A percentile compares a stretch with the other conserved stretches of the same genome.
phyloP scores from a whole-genome alignment of 1,140 invertebrate genomes.

The Neodiprion fabricii region DNA sequence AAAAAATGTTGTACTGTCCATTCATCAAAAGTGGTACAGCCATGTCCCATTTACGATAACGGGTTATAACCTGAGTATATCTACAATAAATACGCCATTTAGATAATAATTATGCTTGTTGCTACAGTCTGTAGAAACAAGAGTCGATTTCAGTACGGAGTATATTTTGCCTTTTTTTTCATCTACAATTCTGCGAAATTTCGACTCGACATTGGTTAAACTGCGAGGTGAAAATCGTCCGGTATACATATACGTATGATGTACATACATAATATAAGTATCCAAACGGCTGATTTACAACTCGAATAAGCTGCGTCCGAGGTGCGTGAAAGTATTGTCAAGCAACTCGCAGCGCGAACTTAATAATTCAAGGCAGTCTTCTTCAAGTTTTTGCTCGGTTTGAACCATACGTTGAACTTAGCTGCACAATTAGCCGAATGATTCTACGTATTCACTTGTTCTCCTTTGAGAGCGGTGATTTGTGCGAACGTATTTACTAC shows the following conservation, averaged over 20 bases:
- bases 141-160: not conserved
- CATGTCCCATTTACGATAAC: too few species aligned
- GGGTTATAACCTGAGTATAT: too few species aligned
- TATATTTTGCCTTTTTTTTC: not conserved
- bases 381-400: conserved; percentile 44
- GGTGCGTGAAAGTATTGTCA: not conserved
- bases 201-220: not conserved
- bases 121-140: too few species aligned
- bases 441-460: not conserved
- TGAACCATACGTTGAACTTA: conserved; percentile 27
- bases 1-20: too few species aligned
- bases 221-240: not conserved
- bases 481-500: too few species aligned
- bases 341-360: conserved; percentile 20
- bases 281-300: not conserved
- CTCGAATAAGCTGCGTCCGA: too few species aligned
- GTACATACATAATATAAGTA: not conserved
- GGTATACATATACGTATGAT: not conserved
- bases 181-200: not conserved
- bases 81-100: too few species aligned
- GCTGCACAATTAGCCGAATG: not conserved
- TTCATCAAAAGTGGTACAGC: too few species aligned
- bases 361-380: conserved; percentile 50
- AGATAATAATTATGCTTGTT: too few species aligned
- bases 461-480: too few species aligned